Conservation (phyloP, 2,888 invertebrate genomes). For the Rutpela maculata region DNA sequence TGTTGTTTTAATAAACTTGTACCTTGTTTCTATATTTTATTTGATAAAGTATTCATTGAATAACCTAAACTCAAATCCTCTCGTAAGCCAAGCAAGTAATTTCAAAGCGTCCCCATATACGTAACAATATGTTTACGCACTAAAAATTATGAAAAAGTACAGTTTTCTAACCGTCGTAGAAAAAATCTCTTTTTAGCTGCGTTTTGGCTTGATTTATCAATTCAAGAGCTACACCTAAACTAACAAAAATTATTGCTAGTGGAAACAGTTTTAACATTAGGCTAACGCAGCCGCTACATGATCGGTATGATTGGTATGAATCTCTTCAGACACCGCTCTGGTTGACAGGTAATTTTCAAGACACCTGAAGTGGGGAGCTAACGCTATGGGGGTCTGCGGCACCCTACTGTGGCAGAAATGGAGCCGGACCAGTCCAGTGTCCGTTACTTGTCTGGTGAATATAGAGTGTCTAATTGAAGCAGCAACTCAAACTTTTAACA, state of each 20-base stretch:
- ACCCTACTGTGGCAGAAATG: conserved; percentile 66
- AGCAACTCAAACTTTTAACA: conserved; percentile 48
- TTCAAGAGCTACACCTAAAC: background rate
- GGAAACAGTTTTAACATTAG: conserved; percentile 15
- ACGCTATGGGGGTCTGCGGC: conserved; percentile 58
- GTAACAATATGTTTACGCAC: no score
- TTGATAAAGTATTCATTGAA: no score
- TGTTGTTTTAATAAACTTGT: no score
- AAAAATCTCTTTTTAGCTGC: no score
- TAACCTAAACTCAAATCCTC: no score
- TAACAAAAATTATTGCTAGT: conserved; percentile 15
- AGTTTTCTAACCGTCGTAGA: no score
- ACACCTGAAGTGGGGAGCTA: conserved; percentile 61
- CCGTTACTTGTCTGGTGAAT: conserved; percentile 60
- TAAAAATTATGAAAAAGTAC: no score
- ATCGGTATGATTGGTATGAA: conserved; percentile 49
- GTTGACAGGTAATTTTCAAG: conserved; percentile 72
- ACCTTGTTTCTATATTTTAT: no score
- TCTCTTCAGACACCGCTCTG: conserved; percentile 65
- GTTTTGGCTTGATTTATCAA: no score
- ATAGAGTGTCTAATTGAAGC: conserved; percentile 56
- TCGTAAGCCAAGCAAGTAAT: no score
- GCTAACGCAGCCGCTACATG: conserved; percentile 40
- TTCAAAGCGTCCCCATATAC: no score
- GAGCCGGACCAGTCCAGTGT: conserved; percentile 63